Evolutionary conservation across 1,140 invertebrate genomes (phyloP).

Genomic region (Drosophila tani): DNA sequence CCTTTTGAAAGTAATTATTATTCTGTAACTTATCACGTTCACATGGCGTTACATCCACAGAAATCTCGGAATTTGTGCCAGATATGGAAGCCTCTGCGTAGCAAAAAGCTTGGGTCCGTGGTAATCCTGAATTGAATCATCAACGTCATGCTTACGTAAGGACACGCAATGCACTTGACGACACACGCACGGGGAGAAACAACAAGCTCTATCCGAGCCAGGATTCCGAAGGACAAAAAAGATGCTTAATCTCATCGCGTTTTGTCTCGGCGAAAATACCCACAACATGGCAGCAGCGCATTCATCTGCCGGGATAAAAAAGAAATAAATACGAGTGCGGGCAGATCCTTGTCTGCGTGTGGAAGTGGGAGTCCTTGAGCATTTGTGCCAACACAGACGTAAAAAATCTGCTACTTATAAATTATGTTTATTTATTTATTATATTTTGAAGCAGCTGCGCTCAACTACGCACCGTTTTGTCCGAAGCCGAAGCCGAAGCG

Average conservation of each 20-base stretch:
- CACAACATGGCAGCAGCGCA: conserved; percentile 63
- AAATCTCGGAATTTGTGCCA: background rate
- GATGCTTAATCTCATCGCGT: conserved; percentile 40
- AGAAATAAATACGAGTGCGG: conserved; percentile 24
- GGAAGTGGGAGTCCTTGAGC: conserved; percentile 53
- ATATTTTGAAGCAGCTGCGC: conserved; percentile 80
- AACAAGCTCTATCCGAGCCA: conserved; percentile 3
- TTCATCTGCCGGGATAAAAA: conserved; percentile 59
- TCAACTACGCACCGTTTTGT: conserved; percentile 76
- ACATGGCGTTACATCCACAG: background rate
- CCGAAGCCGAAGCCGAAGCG: conserved; percentile 39
- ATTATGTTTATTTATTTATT: conserved; percentile 84
- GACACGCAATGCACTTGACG: conserved; percentile 48
- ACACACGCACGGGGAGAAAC: conserved; percentile 1
- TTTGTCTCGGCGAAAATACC: conserved; percentile 68
- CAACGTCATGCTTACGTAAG: conserved; percentile 37
- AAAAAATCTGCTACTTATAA: conserved; percentile 83
- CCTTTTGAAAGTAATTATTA: background rate
- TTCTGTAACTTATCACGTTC: background rate
- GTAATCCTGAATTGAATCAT: conserved; percentile 33
- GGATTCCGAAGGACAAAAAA: conserved; percentile 24
- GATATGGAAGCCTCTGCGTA: background rate
- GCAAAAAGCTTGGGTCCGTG: background rate
- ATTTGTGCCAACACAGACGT: conserved; percentile 77
- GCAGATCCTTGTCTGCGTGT: conserved; percentile 36